phyloP scores from a whole-genome alignment of 1,140 invertebrate species.

The Ganaspis sp. region DNA sequence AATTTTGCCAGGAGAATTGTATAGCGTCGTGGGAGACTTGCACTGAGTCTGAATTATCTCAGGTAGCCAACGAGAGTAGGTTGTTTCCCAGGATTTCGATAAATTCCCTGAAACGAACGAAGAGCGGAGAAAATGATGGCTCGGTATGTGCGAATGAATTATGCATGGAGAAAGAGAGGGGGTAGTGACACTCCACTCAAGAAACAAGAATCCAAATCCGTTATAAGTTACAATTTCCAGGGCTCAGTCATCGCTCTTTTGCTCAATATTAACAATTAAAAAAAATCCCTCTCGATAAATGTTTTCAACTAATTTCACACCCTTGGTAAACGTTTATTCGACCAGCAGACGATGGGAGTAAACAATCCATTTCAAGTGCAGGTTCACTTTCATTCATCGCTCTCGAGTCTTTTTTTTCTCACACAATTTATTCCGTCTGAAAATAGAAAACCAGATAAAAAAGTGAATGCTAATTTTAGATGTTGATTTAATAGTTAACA shows the following conservation, averaged over 20 bases:
- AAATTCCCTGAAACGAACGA: constrained; percentile 26
- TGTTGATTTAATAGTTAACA: no score
- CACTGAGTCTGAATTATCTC: constrained; percentile 15
- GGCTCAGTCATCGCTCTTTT: background rate
- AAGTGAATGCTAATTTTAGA: no score
- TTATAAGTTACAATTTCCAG: background rate
- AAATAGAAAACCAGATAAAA: background rate
- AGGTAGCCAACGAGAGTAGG: background rate
- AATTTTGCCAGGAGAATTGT: background rate
- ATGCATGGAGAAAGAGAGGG: constrained; percentile 48
- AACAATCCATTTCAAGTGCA: constrained; percentile 26
- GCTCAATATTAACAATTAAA: constrained; percentile 11
- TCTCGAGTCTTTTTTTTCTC: background rate
- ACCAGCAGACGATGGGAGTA: background rate
- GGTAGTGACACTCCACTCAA: background rate
- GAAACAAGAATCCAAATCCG: constrained; percentile 5
- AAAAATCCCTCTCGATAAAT: background rate
- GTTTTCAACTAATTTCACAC: constrained; percentile 1
- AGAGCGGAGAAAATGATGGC: constrained; percentile 46
- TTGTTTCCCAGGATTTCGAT: constrained; percentile 5
- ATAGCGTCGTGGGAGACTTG: constrained; percentile 11
- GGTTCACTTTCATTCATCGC: constrained; percentile 30
- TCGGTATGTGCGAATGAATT: constrained; percentile 58
- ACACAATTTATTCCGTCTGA: background rate
- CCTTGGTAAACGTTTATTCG: background rate